phyloP scores from a whole-genome alignment of 1,140 invertebrate species.

The Drosophila watanabei region DNA sequence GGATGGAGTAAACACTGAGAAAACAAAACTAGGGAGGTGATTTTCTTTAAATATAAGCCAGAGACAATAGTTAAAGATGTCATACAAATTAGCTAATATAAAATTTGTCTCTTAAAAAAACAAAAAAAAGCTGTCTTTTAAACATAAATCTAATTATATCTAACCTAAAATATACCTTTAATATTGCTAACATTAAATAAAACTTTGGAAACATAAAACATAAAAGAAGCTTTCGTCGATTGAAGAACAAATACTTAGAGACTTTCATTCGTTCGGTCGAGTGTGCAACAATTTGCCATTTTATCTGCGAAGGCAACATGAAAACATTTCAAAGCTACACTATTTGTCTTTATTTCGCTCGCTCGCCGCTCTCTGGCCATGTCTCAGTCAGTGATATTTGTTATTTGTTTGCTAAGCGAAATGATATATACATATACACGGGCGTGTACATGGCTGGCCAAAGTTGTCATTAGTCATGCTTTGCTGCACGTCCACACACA shows the following conservation, averaged over 20 bases:
- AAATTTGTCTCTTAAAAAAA: too few relatives aligned
- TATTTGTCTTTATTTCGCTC: constrained; percentile 77
- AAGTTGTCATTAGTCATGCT: constrained; percentile 79
- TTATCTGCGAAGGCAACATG: constrained; percentile 50
- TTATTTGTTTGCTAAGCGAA: constrained; percentile 80
- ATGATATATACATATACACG: constrained; percentile 62
- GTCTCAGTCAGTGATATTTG: constrained; percentile 59
- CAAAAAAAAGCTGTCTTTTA: not conserved
- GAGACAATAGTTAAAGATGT: not conserved
- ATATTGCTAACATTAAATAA: not conserved
- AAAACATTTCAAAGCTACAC: constrained; percentile 70
- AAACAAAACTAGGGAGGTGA: not conserved
- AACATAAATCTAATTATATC: not conserved
- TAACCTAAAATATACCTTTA: not conserved
- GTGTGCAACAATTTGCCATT: constrained; percentile 65
- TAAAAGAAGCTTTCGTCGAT: not conserved
- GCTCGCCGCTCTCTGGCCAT: constrained; percentile 3
- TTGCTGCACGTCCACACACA: constrained; percentile 56
- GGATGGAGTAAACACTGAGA: constrained; percentile 5
- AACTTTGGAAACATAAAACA: not conserved
- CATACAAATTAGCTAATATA: too few relatives aligned
- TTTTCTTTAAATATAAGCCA: not conserved
- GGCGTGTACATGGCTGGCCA: constrained; percentile 57
- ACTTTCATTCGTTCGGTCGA: constrained; percentile 30
- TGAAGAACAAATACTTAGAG: not conserved